Conservation (phyloP, 2,797 vertebrate species). For the Squalus acanthias region DNA sequence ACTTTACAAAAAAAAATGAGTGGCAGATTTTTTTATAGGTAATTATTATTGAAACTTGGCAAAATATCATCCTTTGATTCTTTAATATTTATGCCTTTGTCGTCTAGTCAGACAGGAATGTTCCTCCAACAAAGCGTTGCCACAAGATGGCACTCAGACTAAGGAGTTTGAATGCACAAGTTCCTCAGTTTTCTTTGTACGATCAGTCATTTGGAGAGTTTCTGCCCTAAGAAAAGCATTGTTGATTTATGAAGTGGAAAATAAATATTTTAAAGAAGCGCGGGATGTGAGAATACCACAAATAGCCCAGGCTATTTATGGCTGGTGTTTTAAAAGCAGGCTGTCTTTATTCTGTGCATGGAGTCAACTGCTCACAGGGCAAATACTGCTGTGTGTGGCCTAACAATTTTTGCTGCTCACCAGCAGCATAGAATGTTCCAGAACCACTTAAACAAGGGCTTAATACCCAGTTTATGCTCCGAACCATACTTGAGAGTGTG, state of each 20-base stretch:
- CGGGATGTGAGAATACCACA: background rate
- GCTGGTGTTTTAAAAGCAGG: background rate
- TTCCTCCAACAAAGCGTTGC: background rate
- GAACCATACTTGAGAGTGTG: too few relatives aligned
- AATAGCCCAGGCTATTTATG: background rate
- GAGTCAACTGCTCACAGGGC: background rate
- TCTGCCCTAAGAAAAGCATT: background rate
- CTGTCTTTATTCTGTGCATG: background rate
- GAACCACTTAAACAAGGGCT: background rate
- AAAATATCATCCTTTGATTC: background rate
- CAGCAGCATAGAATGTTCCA: background rate
- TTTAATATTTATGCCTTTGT: background rate
- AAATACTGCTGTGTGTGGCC: background rate
- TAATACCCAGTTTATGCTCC: background rate
- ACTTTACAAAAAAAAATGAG: background rate
- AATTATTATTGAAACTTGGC: background rate
- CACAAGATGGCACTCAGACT: slow-evolving; percentile 28
- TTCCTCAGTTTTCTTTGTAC: background rate
- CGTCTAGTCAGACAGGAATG: background rate
- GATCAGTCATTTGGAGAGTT: background rate
- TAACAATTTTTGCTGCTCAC: background rate
- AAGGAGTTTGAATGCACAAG: background rate
- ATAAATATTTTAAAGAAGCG: background rate
- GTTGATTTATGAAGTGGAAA: background rate
- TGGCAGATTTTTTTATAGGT: background rate